These are phyloP conservation scores for Arion vulgaris DNA, from an alignment of 1,140 invertebrate genomes.

Conservation along the genomic window DNA sequence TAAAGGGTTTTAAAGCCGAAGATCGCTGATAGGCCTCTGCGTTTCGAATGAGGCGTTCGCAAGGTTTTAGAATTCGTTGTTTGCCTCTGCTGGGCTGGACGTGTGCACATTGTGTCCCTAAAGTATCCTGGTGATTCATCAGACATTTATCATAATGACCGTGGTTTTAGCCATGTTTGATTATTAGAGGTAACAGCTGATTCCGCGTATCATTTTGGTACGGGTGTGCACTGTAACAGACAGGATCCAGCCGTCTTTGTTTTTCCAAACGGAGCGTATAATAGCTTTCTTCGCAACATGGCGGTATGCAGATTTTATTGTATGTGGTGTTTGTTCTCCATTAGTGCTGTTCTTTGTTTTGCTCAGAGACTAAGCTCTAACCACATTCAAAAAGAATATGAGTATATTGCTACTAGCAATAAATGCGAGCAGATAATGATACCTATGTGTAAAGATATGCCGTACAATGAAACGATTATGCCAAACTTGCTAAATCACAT, in stretches of 20 bases:
- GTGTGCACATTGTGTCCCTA: too few relatives aligned
- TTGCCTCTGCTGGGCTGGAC: too few relatives aligned
- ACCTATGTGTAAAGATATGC: conserved; percentile 90
- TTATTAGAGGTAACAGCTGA: too few relatives aligned
- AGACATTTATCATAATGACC: too few relatives aligned
- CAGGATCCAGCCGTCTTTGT: not conserved
- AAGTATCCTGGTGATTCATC: too few relatives aligned
- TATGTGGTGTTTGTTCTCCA: not conserved
- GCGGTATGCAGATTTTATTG: too few relatives aligned
- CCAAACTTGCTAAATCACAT: conserved; percentile 93
- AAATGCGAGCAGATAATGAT: conserved; percentile 94
- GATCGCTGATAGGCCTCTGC: too few relatives aligned
- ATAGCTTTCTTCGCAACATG: not conserved
- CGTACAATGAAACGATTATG: conserved; percentile 96
- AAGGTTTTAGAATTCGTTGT: too few relatives aligned
- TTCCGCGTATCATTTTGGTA: too few relatives aligned
- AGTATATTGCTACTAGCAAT: conserved; percentile 73
- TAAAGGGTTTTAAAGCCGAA: too few relatives aligned
- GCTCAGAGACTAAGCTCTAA: not conserved
- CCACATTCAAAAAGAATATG: conserved; percentile 8
- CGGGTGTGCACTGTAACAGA: not conserved
- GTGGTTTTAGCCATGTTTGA: too few relatives aligned
- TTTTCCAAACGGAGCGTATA: not conserved
- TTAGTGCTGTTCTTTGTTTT: not conserved
- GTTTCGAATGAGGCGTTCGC: too few relatives aligned